Evolutionary conservation across 2,797 vertebrate genomes (phyloP).

Genomic region (Chelidonichthys spinosus): DNA sequence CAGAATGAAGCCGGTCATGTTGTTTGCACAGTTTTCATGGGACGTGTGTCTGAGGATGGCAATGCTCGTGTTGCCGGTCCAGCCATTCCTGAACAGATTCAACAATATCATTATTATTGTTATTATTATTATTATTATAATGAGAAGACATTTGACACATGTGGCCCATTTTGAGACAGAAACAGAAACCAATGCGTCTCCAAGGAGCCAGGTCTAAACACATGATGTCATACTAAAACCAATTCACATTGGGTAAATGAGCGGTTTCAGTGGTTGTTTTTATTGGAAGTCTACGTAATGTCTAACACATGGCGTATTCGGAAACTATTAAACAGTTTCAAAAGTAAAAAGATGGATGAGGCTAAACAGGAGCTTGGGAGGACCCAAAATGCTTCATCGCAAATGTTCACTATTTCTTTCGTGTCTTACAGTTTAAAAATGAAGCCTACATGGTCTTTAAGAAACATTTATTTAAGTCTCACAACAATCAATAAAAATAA

Average conservation of each 20-base stretch:
- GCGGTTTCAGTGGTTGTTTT: not conserved
- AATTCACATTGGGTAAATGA: not conserved
- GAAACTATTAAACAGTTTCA: not conserved
- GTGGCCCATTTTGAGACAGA: not conserved
- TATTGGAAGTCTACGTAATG: not conserved
- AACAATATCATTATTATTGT: constrained; percentile 13
- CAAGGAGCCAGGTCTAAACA: not conserved
- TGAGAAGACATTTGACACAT: not conserved
- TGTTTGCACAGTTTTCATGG: constrained; percentile 86
- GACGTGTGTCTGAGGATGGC: constrained; percentile 85
- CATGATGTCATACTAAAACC: not conserved
- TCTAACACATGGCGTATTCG: not conserved
- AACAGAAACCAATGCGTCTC: too few species aligned
- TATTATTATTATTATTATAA: constrained; percentile 17
- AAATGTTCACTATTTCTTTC: not conserved
- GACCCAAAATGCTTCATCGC: not conserved
- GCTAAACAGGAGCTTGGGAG: not conserved
- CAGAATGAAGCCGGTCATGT: constrained; percentile 82
- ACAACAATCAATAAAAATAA: not conserved
- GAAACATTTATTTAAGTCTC: not conserved
- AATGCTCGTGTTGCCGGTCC: constrained; percentile 76
- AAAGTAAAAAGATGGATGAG: not conserved
- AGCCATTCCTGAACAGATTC: constrained; percentile 87
- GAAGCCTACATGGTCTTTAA: too few species aligned
- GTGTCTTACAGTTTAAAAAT: not conserved